These are phyloP conservation scores for Heliconius cydno DNA, from an alignment of 2,888 invertebrate genomes.

Conservation along the genomic window DNA sequence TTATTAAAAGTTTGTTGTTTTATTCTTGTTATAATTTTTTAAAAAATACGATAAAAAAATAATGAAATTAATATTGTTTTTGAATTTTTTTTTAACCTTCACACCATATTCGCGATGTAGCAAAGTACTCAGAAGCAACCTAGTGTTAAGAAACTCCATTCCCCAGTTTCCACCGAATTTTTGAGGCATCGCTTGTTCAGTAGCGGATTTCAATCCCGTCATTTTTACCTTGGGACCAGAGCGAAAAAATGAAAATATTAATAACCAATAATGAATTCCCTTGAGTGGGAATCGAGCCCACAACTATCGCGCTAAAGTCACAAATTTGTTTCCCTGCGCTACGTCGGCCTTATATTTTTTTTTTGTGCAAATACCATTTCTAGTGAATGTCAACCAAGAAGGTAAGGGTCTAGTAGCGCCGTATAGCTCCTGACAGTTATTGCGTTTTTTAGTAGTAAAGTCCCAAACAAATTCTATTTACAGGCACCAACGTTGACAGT, in stretches of 20 bases:
- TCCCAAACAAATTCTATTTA: conserved; percentile 69
- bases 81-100: not conserved
- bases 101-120: not conserved
- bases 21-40: too few relatives aligned
- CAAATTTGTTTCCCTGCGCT: too few relatives aligned
- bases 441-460: conserved; percentile 67
- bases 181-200: not conserved
- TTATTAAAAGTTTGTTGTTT: too few relatives aligned
- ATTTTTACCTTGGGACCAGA: not conserved
- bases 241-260: not conserved
- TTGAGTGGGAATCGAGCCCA: too few relatives aligned
- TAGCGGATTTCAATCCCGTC: not conserved
- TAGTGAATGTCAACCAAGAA: not conserved
- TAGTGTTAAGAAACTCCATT: not conserved
- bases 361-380: not conserved
- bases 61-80: too few relatives aligned
- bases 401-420: conserved; percentile 56
- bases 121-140: not conserved
- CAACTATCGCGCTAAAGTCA: too few relatives aligned
- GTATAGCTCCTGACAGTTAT: conserved; percentile 73
- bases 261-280: too few relatives aligned
- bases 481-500: conserved; percentile 62
- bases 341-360: not conserved
- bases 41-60: too few relatives aligned
- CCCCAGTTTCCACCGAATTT: not conserved